Evolutionary conservation across 2,113 vertebrate genomes (phyloP).

Genomic region (Callaeas wilsoni): DNA sequence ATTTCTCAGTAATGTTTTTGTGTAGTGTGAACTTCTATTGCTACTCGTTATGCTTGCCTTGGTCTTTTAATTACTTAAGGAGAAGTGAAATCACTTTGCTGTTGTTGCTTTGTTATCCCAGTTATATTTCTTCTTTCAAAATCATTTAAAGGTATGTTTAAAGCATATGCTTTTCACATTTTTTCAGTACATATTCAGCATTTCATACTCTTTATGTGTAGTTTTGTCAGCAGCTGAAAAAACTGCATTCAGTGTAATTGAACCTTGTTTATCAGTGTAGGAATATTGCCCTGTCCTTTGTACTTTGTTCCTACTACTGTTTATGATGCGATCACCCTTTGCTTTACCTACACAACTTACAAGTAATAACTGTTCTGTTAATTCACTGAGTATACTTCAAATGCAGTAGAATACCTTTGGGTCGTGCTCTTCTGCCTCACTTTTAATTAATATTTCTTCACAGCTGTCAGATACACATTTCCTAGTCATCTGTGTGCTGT

Average conservation of each 20-base stretch:
- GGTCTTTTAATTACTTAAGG: not conserved
- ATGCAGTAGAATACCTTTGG: not conserved
- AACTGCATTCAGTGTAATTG: not conserved
- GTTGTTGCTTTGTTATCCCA: not conserved
- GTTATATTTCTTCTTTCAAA: not conserved
- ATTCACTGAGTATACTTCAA: not conserved
- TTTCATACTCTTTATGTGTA: not conserved
- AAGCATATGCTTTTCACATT: not conserved
- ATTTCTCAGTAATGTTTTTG: slow-evolving; percentile 6
- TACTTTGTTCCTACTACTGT: not conserved
- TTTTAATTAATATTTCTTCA: not conserved
- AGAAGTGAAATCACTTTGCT: not conserved
- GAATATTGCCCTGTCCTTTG: not conserved
- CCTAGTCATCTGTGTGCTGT: not conserved
- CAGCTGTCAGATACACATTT: not conserved
- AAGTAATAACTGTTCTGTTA: not conserved
- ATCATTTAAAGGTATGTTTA: not conserved
- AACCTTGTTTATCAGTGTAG: not conserved
- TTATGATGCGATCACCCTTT: not conserved
- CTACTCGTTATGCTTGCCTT: slow-evolving; percentile 8
- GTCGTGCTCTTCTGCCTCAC: not conserved
- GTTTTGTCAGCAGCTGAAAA: not conserved
- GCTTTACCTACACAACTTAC: not conserved
- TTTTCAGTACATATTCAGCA: not conserved
- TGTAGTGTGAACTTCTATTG: not conserved